phyloP scores from a whole-genome alignment of 2,113 vertebrate genomes.

The Strigops habroptila region DNA sequence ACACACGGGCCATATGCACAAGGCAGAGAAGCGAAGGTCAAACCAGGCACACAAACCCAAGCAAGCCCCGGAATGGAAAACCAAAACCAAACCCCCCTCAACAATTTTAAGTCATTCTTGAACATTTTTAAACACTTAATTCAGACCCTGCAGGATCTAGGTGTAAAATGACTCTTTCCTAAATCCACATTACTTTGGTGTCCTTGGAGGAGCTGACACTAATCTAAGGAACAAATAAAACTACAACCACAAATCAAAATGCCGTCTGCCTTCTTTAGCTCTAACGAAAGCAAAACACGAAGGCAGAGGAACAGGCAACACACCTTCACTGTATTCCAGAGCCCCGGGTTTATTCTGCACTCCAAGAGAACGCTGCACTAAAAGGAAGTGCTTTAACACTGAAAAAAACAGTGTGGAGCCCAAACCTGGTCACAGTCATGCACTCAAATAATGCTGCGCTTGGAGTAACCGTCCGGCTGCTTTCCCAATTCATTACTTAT shows the following conservation, averaged over 20 bases:
- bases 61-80: rapidly evolving
- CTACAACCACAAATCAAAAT: neutral
- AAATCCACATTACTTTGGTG: neutral
- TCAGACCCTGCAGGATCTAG: neutral
- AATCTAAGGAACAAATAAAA: neutral
- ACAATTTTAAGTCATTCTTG: neutral
- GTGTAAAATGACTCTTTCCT: neutral
- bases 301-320: rapidly evolving
- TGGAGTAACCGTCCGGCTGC: neutral
- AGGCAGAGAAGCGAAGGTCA: neutral
- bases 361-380: neutral
- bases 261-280: rapidly evolving
- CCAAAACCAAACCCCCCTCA: neutral
- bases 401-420: neutral
- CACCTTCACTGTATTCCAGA: rapidly evolving
- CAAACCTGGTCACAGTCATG: constrained; percentile 22
- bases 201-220: neutral
- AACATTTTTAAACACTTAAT: neutral
- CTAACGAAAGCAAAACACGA: rapidly evolving
- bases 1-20: rapidly evolving
- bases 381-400: neutral
- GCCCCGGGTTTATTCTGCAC: neutral
- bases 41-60: neutral
- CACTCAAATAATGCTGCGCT: constrained; percentile 24
- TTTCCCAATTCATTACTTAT: constrained; percentile 1